Conservation (phyloP, 2,888 invertebrate species). For the Smittia sp. region DNA sequence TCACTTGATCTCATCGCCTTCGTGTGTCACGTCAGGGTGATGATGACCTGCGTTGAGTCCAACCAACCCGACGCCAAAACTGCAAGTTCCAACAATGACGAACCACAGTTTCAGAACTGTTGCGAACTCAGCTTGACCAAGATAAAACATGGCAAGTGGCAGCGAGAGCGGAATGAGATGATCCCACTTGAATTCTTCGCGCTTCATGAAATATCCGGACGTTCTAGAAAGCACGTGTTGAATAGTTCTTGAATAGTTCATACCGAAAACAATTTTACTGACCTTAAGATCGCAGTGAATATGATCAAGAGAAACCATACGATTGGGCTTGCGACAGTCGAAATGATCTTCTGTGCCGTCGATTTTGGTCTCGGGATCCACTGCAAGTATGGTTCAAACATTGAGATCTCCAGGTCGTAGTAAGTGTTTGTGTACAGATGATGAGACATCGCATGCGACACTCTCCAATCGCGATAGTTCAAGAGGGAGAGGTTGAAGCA, state of each 20-base stretch:
- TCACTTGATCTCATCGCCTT: slow-evolving; percentile 68
- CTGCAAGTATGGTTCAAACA: slow-evolving; percentile 64
- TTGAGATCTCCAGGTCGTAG: slow-evolving; percentile 69
- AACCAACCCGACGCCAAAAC: slow-evolving; percentile 62
- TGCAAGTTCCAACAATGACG: slow-evolving; percentile 57
- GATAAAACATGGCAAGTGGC: slow-evolving; percentile 53
- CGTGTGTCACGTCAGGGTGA: slow-evolving; percentile 75
- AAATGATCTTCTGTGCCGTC: slow-evolving; percentile 55
- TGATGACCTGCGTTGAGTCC: slow-evolving; percentile 76
- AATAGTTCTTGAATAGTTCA: neutral
- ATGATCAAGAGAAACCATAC: slow-evolving; percentile 48
- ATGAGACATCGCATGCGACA: slow-evolving; percentile 71
- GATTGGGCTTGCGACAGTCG: slow-evolving; percentile 57
- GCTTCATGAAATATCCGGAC: slow-evolving; percentile 1
- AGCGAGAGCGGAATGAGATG: slow-evolving; percentile 54
- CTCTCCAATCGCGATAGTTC: slow-evolving; percentile 47
- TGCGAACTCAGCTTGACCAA: slow-evolving; percentile 47
- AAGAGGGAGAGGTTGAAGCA: slow-evolving; percentile 68
- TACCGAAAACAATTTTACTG: slow-evolving; percentile 40
- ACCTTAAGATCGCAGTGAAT: slow-evolving; percentile 49
- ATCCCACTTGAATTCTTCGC: slow-evolving; percentile 46
- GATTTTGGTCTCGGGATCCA: slow-evolving; percentile 60
- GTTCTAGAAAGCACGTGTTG: neutral
- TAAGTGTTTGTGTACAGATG: slow-evolving; percentile 76
- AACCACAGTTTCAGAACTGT: slow-evolving; percentile 55